Conservation (phyloP, 1,140 invertebrate genomes). For the Drosophila eugracilis region DNA sequence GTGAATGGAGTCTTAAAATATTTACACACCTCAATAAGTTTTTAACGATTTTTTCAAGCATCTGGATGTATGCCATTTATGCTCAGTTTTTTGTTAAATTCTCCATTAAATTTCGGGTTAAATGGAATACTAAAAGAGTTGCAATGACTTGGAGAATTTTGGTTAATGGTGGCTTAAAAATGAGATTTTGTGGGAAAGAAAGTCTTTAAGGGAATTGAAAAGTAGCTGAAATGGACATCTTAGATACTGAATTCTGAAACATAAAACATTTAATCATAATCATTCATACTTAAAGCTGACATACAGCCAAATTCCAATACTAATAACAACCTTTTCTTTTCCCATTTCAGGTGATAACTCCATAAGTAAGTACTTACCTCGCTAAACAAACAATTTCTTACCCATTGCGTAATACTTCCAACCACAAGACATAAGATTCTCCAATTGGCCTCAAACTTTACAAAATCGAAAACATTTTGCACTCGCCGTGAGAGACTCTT, state of each 20-base stretch:
- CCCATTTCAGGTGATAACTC: conserved; percentile 81
- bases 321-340: conserved; percentile 6
- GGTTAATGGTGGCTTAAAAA: no score
- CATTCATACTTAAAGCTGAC: no score
- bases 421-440: conserved; percentile 58
- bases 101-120: background rate
- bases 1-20: conserved; percentile 31
- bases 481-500: conserved; percentile 57
- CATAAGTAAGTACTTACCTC: conserved; percentile 77
- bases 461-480: conserved; percentile 61
- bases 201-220: background rate
- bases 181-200: background rate
- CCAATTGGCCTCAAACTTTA: conserved; percentile 63
- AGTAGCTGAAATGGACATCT: no score
- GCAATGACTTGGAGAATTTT: background rate
- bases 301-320: no score
- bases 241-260: no score
- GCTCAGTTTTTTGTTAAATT: background rate
- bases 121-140: background rate
- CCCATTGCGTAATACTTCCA: conserved; percentile 48
- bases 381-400: conserved; percentile 11
- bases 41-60: conserved; percentile 13
- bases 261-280: no score
- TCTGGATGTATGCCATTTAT: background rate
- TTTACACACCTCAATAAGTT: conserved; percentile 27